Base-by-base conservation (phyloP, 2,113 vertebrate species). In the Hemichromis elongatus region DNA sequence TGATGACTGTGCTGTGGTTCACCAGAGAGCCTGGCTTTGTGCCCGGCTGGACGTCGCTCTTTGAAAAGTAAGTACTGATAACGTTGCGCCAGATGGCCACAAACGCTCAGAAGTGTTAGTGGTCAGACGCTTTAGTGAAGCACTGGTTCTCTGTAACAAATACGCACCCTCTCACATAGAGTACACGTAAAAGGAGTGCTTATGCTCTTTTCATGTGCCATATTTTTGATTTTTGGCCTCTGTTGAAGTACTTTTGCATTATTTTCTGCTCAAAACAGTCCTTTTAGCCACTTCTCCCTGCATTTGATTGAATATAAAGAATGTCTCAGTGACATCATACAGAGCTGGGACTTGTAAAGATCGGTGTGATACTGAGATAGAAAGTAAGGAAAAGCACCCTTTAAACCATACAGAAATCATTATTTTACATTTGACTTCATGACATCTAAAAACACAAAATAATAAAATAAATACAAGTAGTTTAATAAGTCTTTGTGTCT, bases 1-100 rank as follows among this genome's bases (percentile, higher is more conserved):
- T 99, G 85, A 99, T 99, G 98, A 98, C 98, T 1, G 90, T 99
- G 85, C 96, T 99, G 88, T 99, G 99, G 99, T 99, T 99, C 95
- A 99, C 98, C 68, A 95, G 99, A 87, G 99, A 99, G 89, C 99
- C 98, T 0, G 99, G 99, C 26, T 99, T 99, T 77, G 97, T 99
- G 30, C 97, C 98, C 1, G 99, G 99, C n/a, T 99, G 98, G 99
- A 98, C 98, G 9, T 98, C 98, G 3, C 96, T 99, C 57, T 99
- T 99, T 95, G 97, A 98, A 94, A 98, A 98, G 99, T 98, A 95
- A 86, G 90, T 33, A 7, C 6, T 21, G 93, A 92, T 91, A 55
- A 80, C 77, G 42, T 21, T 30, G 56, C 14, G 1, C 83, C 24
- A 1, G 19, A 26, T 35, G 14, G 14, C 79, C 30, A 7, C 61